Evolutionary conservation across 2,113 vertebrate genomes (phyloP).

Genomic region (Hippocampus zosterae): DNA sequence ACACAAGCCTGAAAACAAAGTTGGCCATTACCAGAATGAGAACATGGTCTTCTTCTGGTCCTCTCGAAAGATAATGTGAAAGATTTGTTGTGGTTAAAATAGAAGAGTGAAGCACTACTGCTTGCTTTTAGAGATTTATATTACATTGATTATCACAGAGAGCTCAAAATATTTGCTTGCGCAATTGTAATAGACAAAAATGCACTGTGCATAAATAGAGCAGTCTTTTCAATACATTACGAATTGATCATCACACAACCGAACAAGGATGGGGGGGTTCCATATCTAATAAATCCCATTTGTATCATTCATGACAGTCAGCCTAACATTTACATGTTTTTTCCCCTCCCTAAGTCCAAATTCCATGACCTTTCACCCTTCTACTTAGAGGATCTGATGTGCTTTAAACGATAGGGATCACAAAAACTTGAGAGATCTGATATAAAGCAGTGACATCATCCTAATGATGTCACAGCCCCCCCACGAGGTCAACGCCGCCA

Average conservation of each 20-base stretch:
- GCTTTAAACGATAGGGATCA: neutral
- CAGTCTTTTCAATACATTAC: constrained; percentile 7
- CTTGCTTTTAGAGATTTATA: neutral
- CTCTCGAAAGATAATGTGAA: neutral
- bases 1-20: neutral
- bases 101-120: neutral
- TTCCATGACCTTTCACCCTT: neutral
- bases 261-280: neutral
- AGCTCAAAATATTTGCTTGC: neutral
- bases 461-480: neutral
- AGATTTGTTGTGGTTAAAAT: neutral
- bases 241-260: neutral
- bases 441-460: constrained; percentile 4
- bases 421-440: neutral
- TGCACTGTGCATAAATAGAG: constrained; percentile 1
- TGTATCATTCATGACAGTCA: constrained; percentile 2
- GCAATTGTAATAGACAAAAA: neutral
- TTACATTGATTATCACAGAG: neutral
- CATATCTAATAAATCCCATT: neutral
- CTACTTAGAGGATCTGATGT: neutral
- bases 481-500: neutral
- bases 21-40: constrained; percentile 1
- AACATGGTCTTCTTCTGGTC: constrained; percentile 1
- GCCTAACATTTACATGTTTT: neutral
- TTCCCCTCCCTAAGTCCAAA: neutral